Evolutionary conservation across 2,113 vertebrate genomes (phyloP), one percentile per base, ranked within the genome.

Genomic region (Monopterus albus): DNA sequence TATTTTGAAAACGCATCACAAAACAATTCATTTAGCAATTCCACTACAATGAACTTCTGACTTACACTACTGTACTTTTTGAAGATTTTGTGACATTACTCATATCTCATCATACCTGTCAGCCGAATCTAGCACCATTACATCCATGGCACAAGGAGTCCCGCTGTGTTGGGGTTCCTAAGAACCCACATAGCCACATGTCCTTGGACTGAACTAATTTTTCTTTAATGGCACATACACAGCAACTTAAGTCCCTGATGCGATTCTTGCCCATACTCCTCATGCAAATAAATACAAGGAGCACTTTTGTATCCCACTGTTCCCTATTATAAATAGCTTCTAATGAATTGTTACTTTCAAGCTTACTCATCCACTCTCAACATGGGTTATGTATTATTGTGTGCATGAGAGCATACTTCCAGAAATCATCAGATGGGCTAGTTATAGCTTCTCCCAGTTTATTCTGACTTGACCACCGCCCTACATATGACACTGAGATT

Each of bases 251-350:
- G 57, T 63, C 78, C n/a, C 62, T 89, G 79, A 87, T 87, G 90
- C 86, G 86, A 88, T 84, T 68, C 73, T 86, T 87, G 75, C 81
- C 64, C 49, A 20, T 56, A 23, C 73, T 62, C 75, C 78, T 83
- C 83, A 70, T 53, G 78, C 84, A 84, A 84, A 81, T 63, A 43
- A 66, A 81, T 75, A 74, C 65, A 55, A 81, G 29, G 51, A 47
- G 42, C 50, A 31, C 69, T 38, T 58, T 55, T 36, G 67, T 33
- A 47, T 81, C 82, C 86, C 7, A 71, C 85, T 83, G 86, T 57
- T 88, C 58, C 26, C 47, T 26, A 56, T 79, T 80, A 85, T 78
- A 84, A 83, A 84, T 78, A 72, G 67, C 55, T 57, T 73, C 60
- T 77, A 76, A 85, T 86, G 76, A 81, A 71, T 72, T 28, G 33